Evolutionary conservation across 2,888 invertebrate species (phyloP), one percentile per base, ranked within the genome.

Genomic region (Phengaris alcon): DNA sequence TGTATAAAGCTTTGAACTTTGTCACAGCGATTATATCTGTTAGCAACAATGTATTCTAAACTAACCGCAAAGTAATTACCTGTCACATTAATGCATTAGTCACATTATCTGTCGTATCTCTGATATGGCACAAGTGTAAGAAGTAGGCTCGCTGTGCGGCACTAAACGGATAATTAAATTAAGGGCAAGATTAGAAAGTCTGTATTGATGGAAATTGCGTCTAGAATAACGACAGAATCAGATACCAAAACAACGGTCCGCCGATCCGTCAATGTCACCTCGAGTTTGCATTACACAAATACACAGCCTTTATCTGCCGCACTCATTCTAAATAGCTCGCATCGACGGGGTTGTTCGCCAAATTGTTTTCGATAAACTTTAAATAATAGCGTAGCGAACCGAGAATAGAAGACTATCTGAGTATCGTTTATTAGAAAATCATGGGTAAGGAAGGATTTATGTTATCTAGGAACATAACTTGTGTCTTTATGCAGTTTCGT

Each of bases 251-350:
- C 88, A 87, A 87, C 87, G 88, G 88, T 84, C 88, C 88, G 86
- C 89, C 93, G 92, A 93, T 93, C 91, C 90, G 91, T 93, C 93
- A 92, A 87, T 91, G 93, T 93, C 93, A 87, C 86, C 79, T 87
- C 81, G 88, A 86, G 91, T 92, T 92, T 92, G 91, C 92, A 91
- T 93, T 93, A 89, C 91, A 88, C 87, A 85, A 91, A 93, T 93
- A 89, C 91, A 88, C 87, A 84, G 89, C 90, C 86, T 91, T 92
- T 93, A 93, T 93, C 92, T 88, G 88, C 86, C 83, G 83, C 84
- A 87, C 87, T 87, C 86, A 86, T 84, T 85, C 90, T 87, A 87
- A 90, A 92, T 92, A 90, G 90, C 90, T 87, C 88, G 90, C 91
- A 91, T 91, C 90, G 87, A 87, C 88, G 85, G 85, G 83, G 82